Evolutionary conservation across 2,888 invertebrate species (phyloP), one percentile per base, ranked within the genome.

Genomic region (Brachyopa scutellaris): DNA sequence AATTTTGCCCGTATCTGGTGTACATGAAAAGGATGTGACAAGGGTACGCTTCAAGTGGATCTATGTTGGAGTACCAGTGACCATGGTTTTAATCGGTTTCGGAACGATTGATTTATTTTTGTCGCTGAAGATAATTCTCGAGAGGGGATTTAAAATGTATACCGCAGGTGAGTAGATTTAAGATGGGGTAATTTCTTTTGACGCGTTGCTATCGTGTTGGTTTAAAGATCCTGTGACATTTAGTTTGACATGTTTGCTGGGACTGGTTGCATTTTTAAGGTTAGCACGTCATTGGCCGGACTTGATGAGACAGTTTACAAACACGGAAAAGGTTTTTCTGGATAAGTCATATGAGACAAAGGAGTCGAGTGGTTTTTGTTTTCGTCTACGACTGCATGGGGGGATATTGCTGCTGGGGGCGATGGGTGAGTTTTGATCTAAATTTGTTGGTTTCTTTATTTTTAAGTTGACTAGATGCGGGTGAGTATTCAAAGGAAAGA

Each of bases 1-100:
- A 19, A 87, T 92, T 11, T 86, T 93, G 84, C 93, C 93, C 0
- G 91, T 93, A 0, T 85, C 87, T 31, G 92, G 92, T 0, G 85
- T 92, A 8, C 89, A 88, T 84, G 89, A 90, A 0, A 86, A 88
- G 1, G 89, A 91, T 49, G 88, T 85, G 17, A 84, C 85, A 15
- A 84, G 86, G 6, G 86, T 89, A 1, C 69, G 84, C 1, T 89
- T 90, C 49, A 86, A 85, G 9, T 90, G 89, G 90, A n/a, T 84
- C 1, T 86, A 88, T 4, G 21, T 86, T 13, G 66, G 86, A 0
- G 53, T 87, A 0, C 8, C 87, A 5, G 64, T 86, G 6, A 84
- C 88, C 31, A 2, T 87, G 9, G 42, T 85, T 3, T 67, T 87
- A 6, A 77, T 87, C 15, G 33, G n/a, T 0, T 87, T 87, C 38